These are phyloP conservation scores for Metellina segmentata DNA, from an alignment of 2,888 invertebrate genomes.

Conservation along the genomic window DNA sequence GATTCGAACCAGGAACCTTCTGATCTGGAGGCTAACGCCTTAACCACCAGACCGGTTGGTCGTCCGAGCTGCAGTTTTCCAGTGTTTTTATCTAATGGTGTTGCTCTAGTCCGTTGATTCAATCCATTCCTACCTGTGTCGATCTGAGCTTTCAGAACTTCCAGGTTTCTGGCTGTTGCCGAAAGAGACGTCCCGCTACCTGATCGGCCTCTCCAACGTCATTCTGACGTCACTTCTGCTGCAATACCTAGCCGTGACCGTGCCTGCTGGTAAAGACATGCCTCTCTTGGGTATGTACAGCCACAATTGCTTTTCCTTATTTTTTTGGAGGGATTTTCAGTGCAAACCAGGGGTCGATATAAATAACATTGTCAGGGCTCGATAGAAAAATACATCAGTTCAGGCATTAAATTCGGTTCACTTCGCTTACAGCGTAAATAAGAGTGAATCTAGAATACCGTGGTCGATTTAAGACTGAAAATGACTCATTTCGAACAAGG, in stretches of 20 bases:
- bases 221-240: constrained; percentile 41
- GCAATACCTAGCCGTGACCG: constrained; percentile 42
- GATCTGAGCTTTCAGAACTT: not conserved
- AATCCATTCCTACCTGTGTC: not conserved
- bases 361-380: no score
- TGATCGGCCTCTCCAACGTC: constrained; percentile 49
- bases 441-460: no score
- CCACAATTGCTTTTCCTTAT: not conserved
- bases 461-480: no score
- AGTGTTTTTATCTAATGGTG: not conserved
- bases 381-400: no score
- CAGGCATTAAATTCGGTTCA: no score
- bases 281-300: constrained; percentile 35
- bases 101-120: not conserved
- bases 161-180: constrained; percentile 55
- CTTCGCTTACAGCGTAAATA: no score
- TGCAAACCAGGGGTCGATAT: no score
- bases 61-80: not conserved
- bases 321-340: no score
- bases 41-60: no score
- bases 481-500: no score
- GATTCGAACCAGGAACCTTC: no score
- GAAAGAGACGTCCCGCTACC: constrained; percentile 13
- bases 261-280: constrained; percentile 43
- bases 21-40: no score